Evolutionary conservation across 2,797 vertebrate genomes (phyloP), one percentile per base, ranked within the genome.

Genomic region (Gymnodraco acuticeps): DNA sequence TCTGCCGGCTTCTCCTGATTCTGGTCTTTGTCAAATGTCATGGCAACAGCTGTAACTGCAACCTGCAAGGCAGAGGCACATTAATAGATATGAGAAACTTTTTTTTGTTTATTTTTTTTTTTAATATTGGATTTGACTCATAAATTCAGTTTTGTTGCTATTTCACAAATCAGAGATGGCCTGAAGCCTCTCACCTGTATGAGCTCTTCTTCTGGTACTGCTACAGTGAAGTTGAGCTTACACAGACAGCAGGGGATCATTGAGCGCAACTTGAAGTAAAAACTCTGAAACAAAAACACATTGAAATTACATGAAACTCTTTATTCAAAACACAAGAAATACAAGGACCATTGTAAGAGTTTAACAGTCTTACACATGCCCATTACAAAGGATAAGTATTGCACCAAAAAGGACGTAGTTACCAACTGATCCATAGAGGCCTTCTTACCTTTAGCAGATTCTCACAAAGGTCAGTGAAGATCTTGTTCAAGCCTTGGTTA

Each of bases 161-260:
- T 65, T 50, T 54, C 6, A 41, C 10, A 59, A 59, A 62, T 45
- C 13, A 42, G 0, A n/a, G 10, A 23, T 15, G 42, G 69, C 20
- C 42, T 54, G 15, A 23, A 64, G 46, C 2, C 1, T 13, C 59
- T 82, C 54, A 98, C 98, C 95, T 99, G 98, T 91, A 99, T 97
- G 87, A 99, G 94, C 80, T 99, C 98, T 87, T 99, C 98, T 85
- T 99, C 98, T 73, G 98, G 98, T 64, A 99, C 95, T 33, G 98
- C 97, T 10, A 99, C 98, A 2, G 97, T 96, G 77, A 99, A 99
- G 93, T 99, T 99, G 17, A 99, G 95, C 77, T 98, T 98, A 92
- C 97, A 99, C 52, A 99, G 96, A 78, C 98, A 99, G 93, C 98
- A 99, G 59, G 98, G 98, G 63, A 96, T 94, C 97, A 99, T 98